Percentiles rank a stretch among this genome's conserved stretches.
Evolutionary conservation across 2,797 vertebrate species (phyloP).

Genomic region (Enteromius fasciolatus): DNA sequence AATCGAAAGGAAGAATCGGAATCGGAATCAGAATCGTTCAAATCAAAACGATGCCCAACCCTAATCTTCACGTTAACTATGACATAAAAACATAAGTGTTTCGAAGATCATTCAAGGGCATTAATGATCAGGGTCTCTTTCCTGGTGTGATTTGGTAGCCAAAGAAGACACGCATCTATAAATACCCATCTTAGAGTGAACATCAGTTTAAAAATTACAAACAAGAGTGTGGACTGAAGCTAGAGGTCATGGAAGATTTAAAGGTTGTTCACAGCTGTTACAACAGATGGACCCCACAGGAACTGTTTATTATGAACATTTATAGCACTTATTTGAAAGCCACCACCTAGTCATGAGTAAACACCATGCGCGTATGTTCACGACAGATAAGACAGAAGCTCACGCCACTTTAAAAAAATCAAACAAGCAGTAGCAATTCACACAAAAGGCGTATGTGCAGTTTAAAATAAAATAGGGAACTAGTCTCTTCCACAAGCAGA

Average conservation of each 20-base stretch:
- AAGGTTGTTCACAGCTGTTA: constrained; percentile 56
- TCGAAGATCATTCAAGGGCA: constrained; percentile 11
- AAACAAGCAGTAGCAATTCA: background rate
- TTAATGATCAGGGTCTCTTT: background rate
- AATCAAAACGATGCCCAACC: too few species aligned
- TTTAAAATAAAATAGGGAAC: constrained; percentile 21
- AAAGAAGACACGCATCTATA: background rate
- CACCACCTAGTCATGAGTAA: background rate
- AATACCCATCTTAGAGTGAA: constrained; percentile 40
- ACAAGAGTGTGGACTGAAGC: constrained; percentile 26
- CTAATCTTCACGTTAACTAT: too few species aligned
- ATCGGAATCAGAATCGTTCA: too few species aligned
- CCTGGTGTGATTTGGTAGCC: background rate
- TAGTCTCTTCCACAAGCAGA: constrained; percentile 24
- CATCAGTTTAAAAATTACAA: constrained; percentile 27
- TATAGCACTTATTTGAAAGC: background rate
- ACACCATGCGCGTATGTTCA: background rate
- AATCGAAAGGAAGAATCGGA: too few species aligned
- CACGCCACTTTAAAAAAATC: background rate
- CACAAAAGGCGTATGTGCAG: background rate
- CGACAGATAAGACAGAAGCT: background rate
- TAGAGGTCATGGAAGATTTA: constrained; percentile 42
- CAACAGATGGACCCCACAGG: constrained; percentile 39
- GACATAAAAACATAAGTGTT: too few species aligned
- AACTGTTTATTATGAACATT: background rate